Conservation (phyloP, 1,140 invertebrate genomes). For the Pseudachorutes palmiensis region DNA sequence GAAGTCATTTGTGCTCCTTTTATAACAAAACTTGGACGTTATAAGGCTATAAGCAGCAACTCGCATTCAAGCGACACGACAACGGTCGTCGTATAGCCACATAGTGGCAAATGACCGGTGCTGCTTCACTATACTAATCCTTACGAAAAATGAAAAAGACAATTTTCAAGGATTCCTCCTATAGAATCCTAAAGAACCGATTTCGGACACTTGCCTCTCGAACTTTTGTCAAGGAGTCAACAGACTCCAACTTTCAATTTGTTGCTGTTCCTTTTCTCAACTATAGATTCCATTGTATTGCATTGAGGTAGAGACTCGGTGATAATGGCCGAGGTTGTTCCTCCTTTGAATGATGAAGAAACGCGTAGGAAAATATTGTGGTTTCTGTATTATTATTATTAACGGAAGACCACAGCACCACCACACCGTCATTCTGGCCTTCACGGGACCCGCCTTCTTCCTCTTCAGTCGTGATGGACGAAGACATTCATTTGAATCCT, state of each 20-base stretch:
- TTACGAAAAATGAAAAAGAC: not conserved
- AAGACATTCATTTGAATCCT: not conserved
- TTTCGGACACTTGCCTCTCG: not conserved
- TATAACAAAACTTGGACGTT: not conserved
- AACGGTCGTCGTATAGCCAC: too few relatives aligned
- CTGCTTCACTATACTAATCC: not conserved
- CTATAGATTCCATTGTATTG: not conserved
- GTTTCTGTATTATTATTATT: conserved; percentile 1
- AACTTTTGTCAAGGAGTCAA: not conserved
- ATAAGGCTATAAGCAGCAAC: not conserved
- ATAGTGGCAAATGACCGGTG: not conserved
- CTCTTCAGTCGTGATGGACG: not conserved
- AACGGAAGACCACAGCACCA: not conserved
- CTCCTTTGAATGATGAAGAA: not conserved
- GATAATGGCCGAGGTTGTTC: not conserved
- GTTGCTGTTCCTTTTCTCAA: not conserved
- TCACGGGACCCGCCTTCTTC: conserved; percentile 6
- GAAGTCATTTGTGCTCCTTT: conserved; percentile 12
- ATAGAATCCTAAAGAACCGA: not conserved
- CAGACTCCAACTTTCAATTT: not conserved
- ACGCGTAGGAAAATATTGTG: conserved; percentile 14
- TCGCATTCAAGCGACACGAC: not conserved
- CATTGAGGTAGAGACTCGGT: not conserved
- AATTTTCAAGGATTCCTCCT: not conserved
- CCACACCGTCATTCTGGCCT: not conserved